A percentile compares a stretch with the other conserved stretches of the same genome.
phyloP scores from a whole-genome alignment of 2,888 invertebrate species.

The Ferrisia virgata region DNA sequence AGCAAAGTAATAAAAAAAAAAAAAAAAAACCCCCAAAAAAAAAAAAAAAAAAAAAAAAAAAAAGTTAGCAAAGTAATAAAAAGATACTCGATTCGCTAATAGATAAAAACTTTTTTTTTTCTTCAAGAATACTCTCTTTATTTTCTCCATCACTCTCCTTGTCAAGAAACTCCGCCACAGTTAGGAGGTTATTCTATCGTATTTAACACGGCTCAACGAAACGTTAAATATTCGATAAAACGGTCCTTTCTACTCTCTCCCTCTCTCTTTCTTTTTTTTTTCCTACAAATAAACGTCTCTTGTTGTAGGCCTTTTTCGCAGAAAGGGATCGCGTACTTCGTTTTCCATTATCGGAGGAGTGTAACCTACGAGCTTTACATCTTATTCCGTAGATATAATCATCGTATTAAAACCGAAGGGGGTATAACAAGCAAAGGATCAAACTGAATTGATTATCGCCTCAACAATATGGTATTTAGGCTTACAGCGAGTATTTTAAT shows the following conservation, averaged over 20 bases:
- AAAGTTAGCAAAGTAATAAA: not conserved
- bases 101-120: not conserved
- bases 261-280: not conserved
- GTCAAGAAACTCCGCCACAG: not conserved
- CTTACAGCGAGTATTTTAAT: not conserved
- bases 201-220: not conserved
- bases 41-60: not conserved
- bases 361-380: not conserved
- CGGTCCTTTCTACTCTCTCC: not conserved
- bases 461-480: not conserved
- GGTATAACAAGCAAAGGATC: not conserved
- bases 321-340: not conserved
- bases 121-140: not conserved
- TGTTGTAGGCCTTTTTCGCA: not conserved
- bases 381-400: not conserved
- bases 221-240: slow-evolving; percentile 12
- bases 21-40: no score
- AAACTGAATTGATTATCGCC: not conserved
- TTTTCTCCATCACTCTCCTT: not conserved
- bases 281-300: not conserved
- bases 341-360: not conserved
- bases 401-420: not conserved
- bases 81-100: not conserved
- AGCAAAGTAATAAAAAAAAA: not conserved
- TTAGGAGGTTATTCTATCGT: not conserved